These are phyloP conservation scores for Phyllostomus discolor DNA, from an alignment of 2,113 vertebrate species.

Conservation along the genomic window DNA sequence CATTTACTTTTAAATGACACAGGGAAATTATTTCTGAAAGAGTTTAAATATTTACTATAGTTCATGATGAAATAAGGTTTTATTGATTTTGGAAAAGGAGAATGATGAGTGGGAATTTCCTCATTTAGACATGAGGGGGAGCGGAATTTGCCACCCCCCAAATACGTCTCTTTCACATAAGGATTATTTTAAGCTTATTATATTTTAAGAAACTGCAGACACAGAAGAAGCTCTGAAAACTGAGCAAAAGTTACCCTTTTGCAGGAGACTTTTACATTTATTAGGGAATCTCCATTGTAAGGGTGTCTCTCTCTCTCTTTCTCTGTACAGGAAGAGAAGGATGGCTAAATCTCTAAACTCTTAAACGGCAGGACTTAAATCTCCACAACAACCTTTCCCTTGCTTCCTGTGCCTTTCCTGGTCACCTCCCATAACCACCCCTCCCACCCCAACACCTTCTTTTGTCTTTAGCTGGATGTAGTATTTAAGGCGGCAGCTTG, in stretches of 20 bases:
- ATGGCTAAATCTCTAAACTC: neutral
- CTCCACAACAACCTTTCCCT: neutral
- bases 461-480: neutral
- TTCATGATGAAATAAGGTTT: neutral
- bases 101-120: neutral
- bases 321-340: neutral
- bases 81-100: neutral
- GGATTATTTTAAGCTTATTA: neutral
- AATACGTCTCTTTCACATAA: neutral
- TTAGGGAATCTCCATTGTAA: neutral
- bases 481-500: neutral
- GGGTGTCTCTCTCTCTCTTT: neutral
- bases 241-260: neutral
- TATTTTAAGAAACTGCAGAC: neutral
- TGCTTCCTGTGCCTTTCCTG: neutral
- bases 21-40: neutral
- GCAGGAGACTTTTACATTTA: neutral
- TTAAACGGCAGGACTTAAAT: neutral
- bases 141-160: neutral
- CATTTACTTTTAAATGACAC: neutral
- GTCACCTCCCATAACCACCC: neutral
- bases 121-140: neutral
- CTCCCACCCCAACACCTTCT: neutral
- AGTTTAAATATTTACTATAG: neutral
- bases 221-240: constrained; percentile 1